Evolutionary conservation across 2,797 vertebrate genomes (phyloP).

Genomic region (Lophotriccus pileatus): DNA sequence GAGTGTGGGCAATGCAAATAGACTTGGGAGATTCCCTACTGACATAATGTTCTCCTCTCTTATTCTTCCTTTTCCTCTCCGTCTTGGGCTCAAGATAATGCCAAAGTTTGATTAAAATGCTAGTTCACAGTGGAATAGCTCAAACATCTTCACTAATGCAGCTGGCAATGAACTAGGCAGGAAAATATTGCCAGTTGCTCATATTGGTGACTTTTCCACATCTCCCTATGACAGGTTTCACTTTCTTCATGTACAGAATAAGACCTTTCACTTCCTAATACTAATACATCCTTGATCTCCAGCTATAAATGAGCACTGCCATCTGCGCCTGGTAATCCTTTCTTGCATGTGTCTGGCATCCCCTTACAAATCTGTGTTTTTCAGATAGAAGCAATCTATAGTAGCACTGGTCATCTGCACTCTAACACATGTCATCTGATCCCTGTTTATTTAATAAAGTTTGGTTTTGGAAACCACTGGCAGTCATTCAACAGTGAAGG

Average conservation of each 20-base stretch:
- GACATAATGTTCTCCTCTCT: background rate
- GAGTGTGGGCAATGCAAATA: background rate
- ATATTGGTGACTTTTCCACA: background rate
- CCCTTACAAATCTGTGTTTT: background rate
- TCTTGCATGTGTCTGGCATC: background rate
- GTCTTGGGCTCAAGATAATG: background rate
- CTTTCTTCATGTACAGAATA: background rate
- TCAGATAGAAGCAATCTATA: background rate
- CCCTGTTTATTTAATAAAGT: conserved; percentile 28
- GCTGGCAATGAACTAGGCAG: background rate
- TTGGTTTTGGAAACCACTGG: conserved; percentile 1
- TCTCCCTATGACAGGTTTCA: background rate
- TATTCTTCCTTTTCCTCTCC: background rate
- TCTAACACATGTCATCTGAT: background rate
- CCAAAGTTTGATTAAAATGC: background rate
- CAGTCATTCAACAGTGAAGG: background rate
- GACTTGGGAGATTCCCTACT: background rate
- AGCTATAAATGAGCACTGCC: background rate
- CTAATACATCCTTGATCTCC: background rate
- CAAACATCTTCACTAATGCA: background rate
- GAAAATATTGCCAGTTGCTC: background rate
- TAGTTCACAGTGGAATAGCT: background rate
- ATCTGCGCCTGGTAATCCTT: conserved; percentile 21
- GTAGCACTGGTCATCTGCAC: background rate
- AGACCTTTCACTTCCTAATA: background rate